These are phyloP conservation scores for Calcarius lapponicus DNA, from an alignment of 2,797 vertebrate genomes.

Conservation along the genomic window DNA sequence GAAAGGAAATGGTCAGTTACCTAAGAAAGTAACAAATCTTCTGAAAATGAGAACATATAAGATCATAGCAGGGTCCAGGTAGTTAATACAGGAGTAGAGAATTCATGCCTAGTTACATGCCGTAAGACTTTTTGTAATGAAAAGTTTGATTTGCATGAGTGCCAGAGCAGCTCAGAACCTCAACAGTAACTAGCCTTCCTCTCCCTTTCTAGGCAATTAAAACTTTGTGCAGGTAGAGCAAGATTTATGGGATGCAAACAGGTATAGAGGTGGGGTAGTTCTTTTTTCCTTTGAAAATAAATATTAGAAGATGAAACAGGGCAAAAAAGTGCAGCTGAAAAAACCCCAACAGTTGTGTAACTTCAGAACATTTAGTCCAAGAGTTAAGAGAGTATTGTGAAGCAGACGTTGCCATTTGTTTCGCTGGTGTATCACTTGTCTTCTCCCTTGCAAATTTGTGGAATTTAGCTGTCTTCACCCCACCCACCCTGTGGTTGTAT, in stretches of 20 bases:
- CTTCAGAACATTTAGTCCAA: not conserved
- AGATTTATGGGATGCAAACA: constrained; percentile 51
- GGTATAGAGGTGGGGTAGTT: constrained; percentile 60
- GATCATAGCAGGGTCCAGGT: not conserved
- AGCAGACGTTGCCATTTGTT: not conserved
- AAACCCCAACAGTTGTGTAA: not conserved
- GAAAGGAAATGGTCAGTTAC: not conserved
- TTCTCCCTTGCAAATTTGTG: not conserved
- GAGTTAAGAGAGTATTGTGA: not conserved
- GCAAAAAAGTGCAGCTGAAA: not conserved
- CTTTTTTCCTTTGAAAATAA: constrained; percentile 52
- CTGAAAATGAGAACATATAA: not conserved
- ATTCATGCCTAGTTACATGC: constrained; percentile 24
- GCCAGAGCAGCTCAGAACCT: constrained; percentile 42
- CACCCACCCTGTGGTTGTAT: not conserved
- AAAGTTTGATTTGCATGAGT: constrained; percentile 19
- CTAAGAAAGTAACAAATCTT: not conserved
- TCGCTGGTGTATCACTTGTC: not conserved
- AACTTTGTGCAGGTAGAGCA: constrained; percentile 60
- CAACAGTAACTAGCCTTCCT: constrained; percentile 52
- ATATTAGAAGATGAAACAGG: not conserved
- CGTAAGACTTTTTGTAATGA: not conserved
- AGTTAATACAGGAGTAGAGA: not conserved
- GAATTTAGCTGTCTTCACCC: not conserved
- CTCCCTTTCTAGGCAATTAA: constrained; percentile 60